Evolutionary conservation across 2,113 vertebrate species (phyloP), one percentile per base, ranked within the genome.

Genomic region (Donacobius atricapilla): DNA sequence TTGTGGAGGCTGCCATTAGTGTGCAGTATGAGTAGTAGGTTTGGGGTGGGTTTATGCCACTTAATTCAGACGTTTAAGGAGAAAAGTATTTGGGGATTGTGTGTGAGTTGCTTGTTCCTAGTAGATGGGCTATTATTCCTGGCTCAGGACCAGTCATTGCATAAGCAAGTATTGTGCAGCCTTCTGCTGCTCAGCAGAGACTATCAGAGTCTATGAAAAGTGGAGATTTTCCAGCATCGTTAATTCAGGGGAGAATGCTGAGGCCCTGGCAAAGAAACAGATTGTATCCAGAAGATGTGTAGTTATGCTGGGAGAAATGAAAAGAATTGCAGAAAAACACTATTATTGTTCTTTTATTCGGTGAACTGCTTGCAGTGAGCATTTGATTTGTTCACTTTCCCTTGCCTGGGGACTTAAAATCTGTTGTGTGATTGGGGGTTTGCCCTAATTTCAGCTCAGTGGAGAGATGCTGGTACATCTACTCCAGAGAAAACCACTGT

Each of bases 201-300:
- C 87, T 35, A 39, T 63, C 39, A 1, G 75, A 77, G 90, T 47
- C 94, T 70, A 75, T 92, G 96, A 97, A 93, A 94, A 93, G 94
- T 93, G 95, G 96, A 96, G 85, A 50, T 68, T 92, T 97, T 96
- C 95, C 96, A 97, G 90, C 93, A 78, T 94, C 90, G 21, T 93
- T 96, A 96, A 95, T 92, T 96, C 95, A 65, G 69, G 64, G 85
- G 90, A 92, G 85, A 90, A 77, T 45, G 76, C 47, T 10, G 68
- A 51, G 78, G 76, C 64, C 78, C 79, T 97, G 94, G 95, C 93
- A 94, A 60, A 63, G 83, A 71, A 94, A 83, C 82, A 88, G 92
- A 63, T 60, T 93, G 86, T 71, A 85, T 90, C 94, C 92, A 83
- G 64, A 97, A 83, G 85, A 96, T 83, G 75, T 54, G 83, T 90